These are phyloP conservation scores for Premnoplex brunnescens DNA, from an alignment of 2,797 vertebrate species.

Conservation along the genomic window DNA sequence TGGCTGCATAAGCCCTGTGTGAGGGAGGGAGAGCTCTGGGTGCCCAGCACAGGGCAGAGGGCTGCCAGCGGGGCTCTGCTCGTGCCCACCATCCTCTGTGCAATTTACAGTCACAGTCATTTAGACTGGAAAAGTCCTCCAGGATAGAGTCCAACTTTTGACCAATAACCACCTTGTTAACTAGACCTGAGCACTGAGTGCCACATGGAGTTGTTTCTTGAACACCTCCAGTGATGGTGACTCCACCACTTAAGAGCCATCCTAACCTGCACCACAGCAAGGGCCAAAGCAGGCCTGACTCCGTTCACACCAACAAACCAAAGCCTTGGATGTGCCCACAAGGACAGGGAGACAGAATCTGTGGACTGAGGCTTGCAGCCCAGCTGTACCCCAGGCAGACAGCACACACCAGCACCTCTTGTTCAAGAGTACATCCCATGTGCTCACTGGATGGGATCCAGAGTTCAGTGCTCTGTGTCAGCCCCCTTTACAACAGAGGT, in stretches of 20 bases:
- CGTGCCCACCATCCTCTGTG: rapidly evolving
- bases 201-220: not conserved
- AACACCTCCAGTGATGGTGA: not conserved
- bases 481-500: not conserved
- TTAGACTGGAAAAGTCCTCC: not conserved
- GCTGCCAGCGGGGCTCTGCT: not conserved
- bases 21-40: not conserved
- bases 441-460: not conserved
- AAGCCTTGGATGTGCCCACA: rapidly evolving
- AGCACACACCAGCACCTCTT: not conserved
- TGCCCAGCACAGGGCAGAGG: rapidly evolving
- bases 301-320: rapidly evolving
- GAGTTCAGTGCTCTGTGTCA: not conserved
- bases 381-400: not conserved
- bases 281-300: not conserved
- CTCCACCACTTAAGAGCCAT: too few relatives aligned
- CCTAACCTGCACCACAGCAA: not conserved
- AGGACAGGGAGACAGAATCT: too few relatives aligned
- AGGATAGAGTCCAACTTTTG: not conserved
- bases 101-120: not conserved
- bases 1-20: constrained; percentile 90
- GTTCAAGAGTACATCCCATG: not conserved
- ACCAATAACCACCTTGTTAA: not conserved
- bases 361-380: rapidly evolving
- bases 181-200: not conserved